These are phyloP conservation scores for Drosophila jambulina DNA, from an alignment of 1,140 invertebrate species.

Conservation along the genomic window DNA sequence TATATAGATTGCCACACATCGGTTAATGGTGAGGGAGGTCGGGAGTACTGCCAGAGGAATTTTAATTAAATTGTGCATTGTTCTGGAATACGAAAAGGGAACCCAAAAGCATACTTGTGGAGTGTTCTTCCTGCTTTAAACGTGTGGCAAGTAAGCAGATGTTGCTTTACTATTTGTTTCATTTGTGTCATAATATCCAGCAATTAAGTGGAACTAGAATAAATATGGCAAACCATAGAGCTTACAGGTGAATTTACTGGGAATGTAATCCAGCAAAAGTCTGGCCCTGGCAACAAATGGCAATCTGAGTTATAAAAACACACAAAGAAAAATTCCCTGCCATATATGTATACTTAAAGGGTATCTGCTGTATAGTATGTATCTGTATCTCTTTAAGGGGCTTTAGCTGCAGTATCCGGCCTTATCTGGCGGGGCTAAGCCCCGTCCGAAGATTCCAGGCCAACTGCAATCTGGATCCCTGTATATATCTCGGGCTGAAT, in stretches of 20 bases:
- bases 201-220: neutral
- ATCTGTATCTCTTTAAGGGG: slow-evolving; percentile 10
- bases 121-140: neutral
- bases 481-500: slow-evolving; percentile 12
- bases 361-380: neutral
- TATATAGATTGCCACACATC: slow-evolving; percentile 39
- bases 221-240: neutral
- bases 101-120: too few species aligned
- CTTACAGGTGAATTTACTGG: neutral
- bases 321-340: neutral
- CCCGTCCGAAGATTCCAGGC: slow-evolving; percentile 21
- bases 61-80: slow-evolving; percentile 43
- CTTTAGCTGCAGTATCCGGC: slow-evolving; percentile 16
- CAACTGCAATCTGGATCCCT: slow-evolving; percentile 22
- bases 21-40: slow-evolving; percentile 44
- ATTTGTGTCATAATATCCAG: neutral
- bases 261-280: slow-evolving; percentile 16
- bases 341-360: neutral
- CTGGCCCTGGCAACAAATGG: slow-evolving; percentile 20
- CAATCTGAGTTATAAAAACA: slow-evolving; percentile 8
- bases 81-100: neutral
- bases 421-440: slow-evolving; percentile 25
- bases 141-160: neutral
- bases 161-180: neutral
- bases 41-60: slow-evolving; percentile 19